Percentiles rank a stretch among this genome's conserved stretches.
Conservation (phyloP, 2,797 vertebrate genomes). For the Eulemur rubriventer region DNA sequence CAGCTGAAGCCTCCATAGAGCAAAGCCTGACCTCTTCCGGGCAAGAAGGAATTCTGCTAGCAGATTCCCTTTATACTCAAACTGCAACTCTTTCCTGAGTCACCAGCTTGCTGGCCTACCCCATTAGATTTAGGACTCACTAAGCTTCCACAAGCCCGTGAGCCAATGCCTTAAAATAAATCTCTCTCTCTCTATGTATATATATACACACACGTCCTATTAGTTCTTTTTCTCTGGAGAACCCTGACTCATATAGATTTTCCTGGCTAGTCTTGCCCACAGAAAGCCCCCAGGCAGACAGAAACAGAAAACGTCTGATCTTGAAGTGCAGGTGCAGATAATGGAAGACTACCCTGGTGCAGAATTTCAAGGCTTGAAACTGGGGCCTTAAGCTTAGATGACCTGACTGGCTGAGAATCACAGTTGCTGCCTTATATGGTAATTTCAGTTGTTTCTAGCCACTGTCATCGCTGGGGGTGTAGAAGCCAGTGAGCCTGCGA, state of each 20-base stretch:
- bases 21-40: background rate
- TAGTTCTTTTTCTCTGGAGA: background rate
- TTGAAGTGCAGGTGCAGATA: background rate
- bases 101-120: background rate
- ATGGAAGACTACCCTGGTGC: background rate
- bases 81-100: background rate
- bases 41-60: background rate
- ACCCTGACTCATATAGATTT: background rate
- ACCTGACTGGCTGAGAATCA: background rate
- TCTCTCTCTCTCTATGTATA: background rate
- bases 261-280: background rate
- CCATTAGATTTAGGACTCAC: background rate
- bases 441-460: background rate
- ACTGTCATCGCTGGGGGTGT: background rate
- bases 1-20: background rate
- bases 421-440: background rate
- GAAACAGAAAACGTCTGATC: background rate
- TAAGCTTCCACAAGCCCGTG: background rate
- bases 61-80: background rate
- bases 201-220: background rate
- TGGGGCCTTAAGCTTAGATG: background rate
- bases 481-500: background rate
- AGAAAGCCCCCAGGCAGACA: background rate
- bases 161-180: background rate
- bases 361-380: slow-evolving; percentile 1